Base-by-base conservation (phyloP, 1,140 invertebrate genomes). In the Diorhabda carinulata region DNA sequence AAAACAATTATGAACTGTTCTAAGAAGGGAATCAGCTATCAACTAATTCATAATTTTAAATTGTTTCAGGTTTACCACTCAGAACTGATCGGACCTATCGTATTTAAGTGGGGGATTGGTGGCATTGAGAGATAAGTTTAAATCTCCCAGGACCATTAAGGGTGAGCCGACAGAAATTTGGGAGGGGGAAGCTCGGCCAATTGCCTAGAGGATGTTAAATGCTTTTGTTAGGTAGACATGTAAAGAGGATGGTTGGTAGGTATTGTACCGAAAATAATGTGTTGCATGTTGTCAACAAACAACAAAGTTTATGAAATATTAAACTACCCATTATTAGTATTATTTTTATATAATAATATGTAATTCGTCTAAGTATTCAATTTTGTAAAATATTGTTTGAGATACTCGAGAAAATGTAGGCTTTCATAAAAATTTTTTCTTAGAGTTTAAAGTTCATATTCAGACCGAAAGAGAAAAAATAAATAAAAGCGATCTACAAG, bases 21-120 rank as follows among this genome's bases (percentile, higher is more conserved):
- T 70, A n/a, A 52, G 47, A 8, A 8, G 47, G 73, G 67, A 67
- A 71, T 74, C 71, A 70, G 64, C 56, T 71, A 69, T 72, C 71
- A 61, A 78, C 76, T 78, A 76, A 78, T 74, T 52, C 47, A 52
- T 52, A 52, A 52, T 52, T 52, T 78, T 74, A 73, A 72, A 75
- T 73, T 72, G 68, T 76, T 75, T 74, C 70, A 73, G 70, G 70
- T 73, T 72, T 75, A 70, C 74, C 70, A 70, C 73, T 70, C 66
- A 42, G 42, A 40, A 65, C 25, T 56, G 64, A 65, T 57, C 47
- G 56, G 64, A 65, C 47, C 47, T 65, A 9, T 43, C 2, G 4
- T 6, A 52, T 43, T 56, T 67, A 65, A 64, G 76, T 45, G 71
- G 73, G 74, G 73, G 70, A 68, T 67, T 67, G 67, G 64, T 70